Evolutionary conservation across 1,140 invertebrate genomes (phyloP), one percentile per base, ranked within the genome.

Genomic region (Physella acuta): DNA sequence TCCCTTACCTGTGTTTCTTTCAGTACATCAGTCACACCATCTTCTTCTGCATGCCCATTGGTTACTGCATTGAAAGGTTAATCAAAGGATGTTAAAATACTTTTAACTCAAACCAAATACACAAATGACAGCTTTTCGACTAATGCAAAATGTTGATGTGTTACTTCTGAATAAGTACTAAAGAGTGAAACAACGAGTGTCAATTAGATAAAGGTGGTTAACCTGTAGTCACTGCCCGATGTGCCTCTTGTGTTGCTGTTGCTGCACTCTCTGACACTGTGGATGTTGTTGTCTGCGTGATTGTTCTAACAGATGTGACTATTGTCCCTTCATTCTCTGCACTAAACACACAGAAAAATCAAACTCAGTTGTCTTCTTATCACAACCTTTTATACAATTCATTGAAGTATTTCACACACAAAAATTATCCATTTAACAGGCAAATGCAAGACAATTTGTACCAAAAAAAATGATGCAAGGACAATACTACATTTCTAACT

Each of bases 1-100:
- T 33, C 36, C 51, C 56, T 68, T 56, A 68, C 66, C 66, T 68
- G 66, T 49, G 66, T 68, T 34, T 68, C 66, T 49, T 36, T 31
- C 36, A 68, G 51, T 11, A 68, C 37, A 51, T 68, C 66, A 3
- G 56, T 68, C 28, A 68, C 56, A 56, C 34, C 53, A 49, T 68
- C 66, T 14, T 14, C 66, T 11, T 68, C 55, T 44, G 16, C 16
- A 34, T 36, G 2, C 26, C 66, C 66, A 60, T 68, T 68, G 66
- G 30, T 68, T 24, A 60, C 66, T 68, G 56, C 20, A 33, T 1
- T 36, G 26, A 26, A 16, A 26, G 26, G 11, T 11, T n/a, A 56
- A 56, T 26, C 53, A 56, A 26, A 26, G 11, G 44, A 11, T n/a
- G 44, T 49, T 14, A 49, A 49, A n/a, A 49, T 49, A 49, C n/a